Base-by-base conservation (phyloP, 2,888 invertebrate genomes). In the Yponomeuta plumbellus region DNA sequence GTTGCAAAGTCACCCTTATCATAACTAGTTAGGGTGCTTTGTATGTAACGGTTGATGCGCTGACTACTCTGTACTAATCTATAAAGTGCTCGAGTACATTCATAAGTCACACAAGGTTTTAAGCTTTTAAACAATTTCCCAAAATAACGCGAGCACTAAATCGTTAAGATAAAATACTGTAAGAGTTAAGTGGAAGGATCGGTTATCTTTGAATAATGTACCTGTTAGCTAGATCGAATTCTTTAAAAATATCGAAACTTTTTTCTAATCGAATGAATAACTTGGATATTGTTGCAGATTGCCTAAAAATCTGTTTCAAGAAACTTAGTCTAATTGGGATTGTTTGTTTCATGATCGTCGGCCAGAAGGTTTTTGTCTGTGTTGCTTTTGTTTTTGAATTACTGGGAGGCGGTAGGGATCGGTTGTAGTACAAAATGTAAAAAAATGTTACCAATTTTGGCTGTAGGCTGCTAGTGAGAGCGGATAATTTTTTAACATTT, bases 221-320 rank as follows among this genome's bases (percentile, higher is more conserved):
- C 90, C 90, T 90, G 90, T 87, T 90, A 90, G 90, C 83, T 90
- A 90, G 90, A 85, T 79, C 78, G 81, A 90, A 89, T 90, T 89
- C 85, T 83, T 78, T 81, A 78, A 77, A 68, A 72, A 71, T 76
- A 79, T 70, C 71, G 68, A 68, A 67, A 67, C 71, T 73, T 71
- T 75, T 78, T 74, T 76, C 69, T 73, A 79, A 62, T 62, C 39
- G 34, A 61, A 61, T n/a, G n/a, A 26, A 34, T 21, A n/a, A 40
- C 78, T 83, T 84, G 84, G 84, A 86, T 85, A 84, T 79, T 84
- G 85, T 84, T 84, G 84, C 81, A 69, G 61, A 61, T 26, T 52
- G 13, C 17, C 17, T 52, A 3, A 52, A 52, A 52, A 52, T 13
- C 17, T 52, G 44, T 52, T 52, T 34, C 34, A 34, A 34, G 34